Base-by-base conservation (phyloP, 2,888 invertebrate genomes). In the Athetis lepigone region DNA sequence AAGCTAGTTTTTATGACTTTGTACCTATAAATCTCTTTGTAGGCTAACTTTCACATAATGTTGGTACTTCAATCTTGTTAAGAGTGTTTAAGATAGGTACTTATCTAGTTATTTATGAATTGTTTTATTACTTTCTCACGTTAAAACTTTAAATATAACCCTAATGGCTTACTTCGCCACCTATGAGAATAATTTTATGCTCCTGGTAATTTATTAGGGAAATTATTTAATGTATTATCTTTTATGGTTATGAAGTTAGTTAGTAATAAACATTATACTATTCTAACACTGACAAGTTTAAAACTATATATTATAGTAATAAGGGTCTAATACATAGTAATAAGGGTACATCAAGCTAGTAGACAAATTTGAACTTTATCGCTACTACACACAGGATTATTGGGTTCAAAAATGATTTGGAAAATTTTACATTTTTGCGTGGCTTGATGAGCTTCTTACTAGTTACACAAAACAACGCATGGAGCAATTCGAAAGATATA, bases 21-120 rank as follows among this genome's bases (percentile, higher is more conserved):
- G n/a, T 42, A 21, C 47, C 19, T 16, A 70, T 70, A 67, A 67
- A 70, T 62, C 42, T 52, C 40, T 52, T 62, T 67, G 62, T 52
- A 23, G 8, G 6, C 40, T 25, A 67, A 61, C 42, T 70, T 70
- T 27, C 11, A 62, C 42, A 47, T 61, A 51, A 67, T 45, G 45
- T 60, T 13, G n/a, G 37, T 39, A 50, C 47, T 69, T 59, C 33
- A 50, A 70, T 45, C 33, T 23, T 13, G 13, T 37, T 19, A n/a
- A 19, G 13, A 59, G 49, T 40, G 45, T 40, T 33, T 57, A 25
- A 39, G 6, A 7, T 33, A 59, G 49, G n/a, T 23, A 39, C 37
- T 33, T 18, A 33, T 1, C 8, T 25, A 33, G 19, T 21, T 45
- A 33, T 60, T 45, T 45, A 50, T 58, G 23, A 37, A 45, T 57